phyloP scores from a whole-genome alignment of 2,888 invertebrate genomes.

The Herminia tarsipennalis region DNA sequence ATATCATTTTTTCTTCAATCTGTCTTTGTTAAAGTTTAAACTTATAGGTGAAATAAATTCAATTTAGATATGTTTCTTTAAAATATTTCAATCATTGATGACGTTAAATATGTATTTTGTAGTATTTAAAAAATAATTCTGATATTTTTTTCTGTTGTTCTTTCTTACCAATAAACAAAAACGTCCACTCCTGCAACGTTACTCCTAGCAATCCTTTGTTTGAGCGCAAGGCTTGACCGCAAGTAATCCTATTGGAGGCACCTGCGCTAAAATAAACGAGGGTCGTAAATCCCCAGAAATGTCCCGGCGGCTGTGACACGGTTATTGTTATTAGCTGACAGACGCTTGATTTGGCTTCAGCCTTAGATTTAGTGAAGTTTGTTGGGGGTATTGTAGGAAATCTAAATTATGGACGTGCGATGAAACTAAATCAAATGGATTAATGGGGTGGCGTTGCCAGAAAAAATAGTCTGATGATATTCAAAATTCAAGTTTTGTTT shows the following conservation, averaged over 20 bases:
- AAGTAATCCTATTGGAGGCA: conserved; percentile 59
- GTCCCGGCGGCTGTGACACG: conserved; percentile 48
- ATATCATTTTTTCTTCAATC: no score
- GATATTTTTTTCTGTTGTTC: background rate
- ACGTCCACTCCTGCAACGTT: conserved; percentile 7
- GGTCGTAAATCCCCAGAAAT: conserved; percentile 55
- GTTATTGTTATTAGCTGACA: conserved; percentile 60
- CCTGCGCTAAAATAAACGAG: conserved; percentile 60
- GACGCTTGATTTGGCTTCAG: conserved; percentile 47
- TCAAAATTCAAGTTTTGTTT: no score
- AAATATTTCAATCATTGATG: no score
- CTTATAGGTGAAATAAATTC: no score
- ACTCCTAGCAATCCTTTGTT: conserved; percentile 29
- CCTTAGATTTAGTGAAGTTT: conserved; percentile 32
- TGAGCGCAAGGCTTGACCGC: conserved; percentile 53
- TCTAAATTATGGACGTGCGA: conserved; percentile 8
- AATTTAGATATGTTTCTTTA: no score
- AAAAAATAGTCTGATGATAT: no score
- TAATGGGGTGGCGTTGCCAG: background rate
- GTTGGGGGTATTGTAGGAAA: conserved; percentile 21
- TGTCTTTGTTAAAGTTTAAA: no score
- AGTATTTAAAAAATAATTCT: background rate
- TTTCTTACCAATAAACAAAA: conserved; percentile 13
- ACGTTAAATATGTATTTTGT: no score
- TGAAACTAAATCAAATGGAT: conserved; percentile 6